These are phyloP conservation scores for Tenebrosternarchus preto DNA, from an alignment of 2,113 vertebrate genomes.

Conservation along the genomic window DNA sequence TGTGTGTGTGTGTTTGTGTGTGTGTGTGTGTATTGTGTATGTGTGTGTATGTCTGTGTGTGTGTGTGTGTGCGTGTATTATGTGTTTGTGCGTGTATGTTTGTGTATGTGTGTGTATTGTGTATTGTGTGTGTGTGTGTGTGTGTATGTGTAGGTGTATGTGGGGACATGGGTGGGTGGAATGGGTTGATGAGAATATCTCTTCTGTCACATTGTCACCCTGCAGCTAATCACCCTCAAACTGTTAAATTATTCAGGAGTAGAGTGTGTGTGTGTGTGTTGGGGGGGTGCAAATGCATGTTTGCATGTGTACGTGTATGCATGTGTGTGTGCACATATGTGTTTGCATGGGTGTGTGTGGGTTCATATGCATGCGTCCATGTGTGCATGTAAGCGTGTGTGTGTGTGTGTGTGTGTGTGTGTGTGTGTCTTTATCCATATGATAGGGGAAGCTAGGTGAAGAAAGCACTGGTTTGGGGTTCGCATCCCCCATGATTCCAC, in stretches of 20 bases:
- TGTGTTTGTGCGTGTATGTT: not conserved
- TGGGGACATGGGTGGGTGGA: too few species aligned
- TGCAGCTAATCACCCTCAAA: constrained; percentile 3
- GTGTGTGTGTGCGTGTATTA: too few species aligned
- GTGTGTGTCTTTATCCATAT: too few species aligned
- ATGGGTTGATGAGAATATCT: not conserved
- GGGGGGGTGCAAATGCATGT: not conserved
- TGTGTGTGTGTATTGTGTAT: not conserved
- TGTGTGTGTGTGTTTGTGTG: not conserved
- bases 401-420: not conserved
- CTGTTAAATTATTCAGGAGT: constrained; percentile 14
- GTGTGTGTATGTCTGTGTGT: not conserved
- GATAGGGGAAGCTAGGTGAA: too few species aligned
- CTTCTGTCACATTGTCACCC: constrained; percentile 6
- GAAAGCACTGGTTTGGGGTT: not conserved
- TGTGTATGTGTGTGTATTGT: not conserved
- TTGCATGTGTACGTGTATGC: too few species aligned
- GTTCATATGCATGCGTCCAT: too few species aligned
- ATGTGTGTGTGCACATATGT: too few species aligned
- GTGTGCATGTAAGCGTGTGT: too few species aligned
- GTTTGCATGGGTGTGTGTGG: too few species aligned
- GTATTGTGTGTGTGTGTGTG: constrained; percentile 13
- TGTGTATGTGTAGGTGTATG: not conserved
- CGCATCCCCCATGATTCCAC: not conserved
- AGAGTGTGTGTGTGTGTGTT: not conserved